phyloP scores from a whole-genome alignment of 2,113 vertebrate species.

The Hippocampus barbouri region DNA sequence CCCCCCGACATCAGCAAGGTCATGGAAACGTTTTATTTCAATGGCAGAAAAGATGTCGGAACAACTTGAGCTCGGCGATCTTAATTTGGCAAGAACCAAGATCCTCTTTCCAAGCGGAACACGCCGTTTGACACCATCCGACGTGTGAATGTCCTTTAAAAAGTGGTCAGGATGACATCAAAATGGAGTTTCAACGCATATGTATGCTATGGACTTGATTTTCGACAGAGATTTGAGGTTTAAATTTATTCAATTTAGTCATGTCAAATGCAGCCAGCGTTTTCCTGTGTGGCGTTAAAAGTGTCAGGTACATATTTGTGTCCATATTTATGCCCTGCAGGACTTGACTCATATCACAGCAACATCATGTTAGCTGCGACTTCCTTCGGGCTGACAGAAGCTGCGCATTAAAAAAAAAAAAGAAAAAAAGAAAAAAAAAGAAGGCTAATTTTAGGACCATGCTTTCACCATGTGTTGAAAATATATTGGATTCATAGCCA shows the following conservation, averaged over 20 bases:
- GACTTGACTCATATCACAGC: not conserved
- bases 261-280: not conserved
- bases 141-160: slow-evolving; percentile 2
- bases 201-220: not conserved
- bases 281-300: not conserved
- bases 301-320: slow-evolving; percentile 1
- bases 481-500: too few relatives aligned
- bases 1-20: not conserved
- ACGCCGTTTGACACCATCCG: not conserved
- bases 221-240: not conserved
- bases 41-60: not conserved
- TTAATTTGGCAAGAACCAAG: not conserved
- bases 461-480: not conserved
- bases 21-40: not conserved
- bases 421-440: not conserved
- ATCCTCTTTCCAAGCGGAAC: not conserved
- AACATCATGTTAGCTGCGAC: slow-evolving; percentile 1
- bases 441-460: not conserved
- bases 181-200: not conserved
- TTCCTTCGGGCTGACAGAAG: not conserved
- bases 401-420: not conserved
- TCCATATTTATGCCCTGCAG: not conserved
- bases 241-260: not conserved
- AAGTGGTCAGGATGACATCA: not conserved
- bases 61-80: not conserved